Conservation (phyloP, 2,113 vertebrate genomes). For the Poecilia latipinna region DNA sequence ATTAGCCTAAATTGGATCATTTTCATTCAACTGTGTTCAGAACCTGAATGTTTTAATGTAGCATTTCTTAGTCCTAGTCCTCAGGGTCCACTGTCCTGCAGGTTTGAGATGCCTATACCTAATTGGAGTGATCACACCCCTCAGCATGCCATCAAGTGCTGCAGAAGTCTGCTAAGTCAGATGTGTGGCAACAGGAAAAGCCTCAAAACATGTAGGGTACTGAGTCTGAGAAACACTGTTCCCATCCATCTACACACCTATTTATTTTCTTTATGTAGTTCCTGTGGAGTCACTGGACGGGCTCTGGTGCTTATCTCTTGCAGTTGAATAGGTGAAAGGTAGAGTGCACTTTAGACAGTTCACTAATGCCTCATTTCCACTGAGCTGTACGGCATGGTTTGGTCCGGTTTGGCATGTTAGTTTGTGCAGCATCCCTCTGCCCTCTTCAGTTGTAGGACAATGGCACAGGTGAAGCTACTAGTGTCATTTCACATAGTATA, state of each 20-base stretch:
- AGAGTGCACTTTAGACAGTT: background rate
- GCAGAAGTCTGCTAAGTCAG: background rate
- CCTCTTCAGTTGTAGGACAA: no score
- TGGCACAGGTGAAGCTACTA: no score
- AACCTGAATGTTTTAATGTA: background rate
- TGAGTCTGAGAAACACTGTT: no score
- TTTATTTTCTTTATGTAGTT: background rate
- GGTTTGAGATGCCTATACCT: background rate
- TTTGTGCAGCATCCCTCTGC: no score
- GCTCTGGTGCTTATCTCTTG: no score
- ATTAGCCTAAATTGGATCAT: background rate
- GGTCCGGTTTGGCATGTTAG: no score
- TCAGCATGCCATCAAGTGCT: background rate
- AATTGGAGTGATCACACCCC: background rate
- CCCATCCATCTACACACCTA: background rate
- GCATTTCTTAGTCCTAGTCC: background rate
- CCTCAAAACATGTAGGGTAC: no score
- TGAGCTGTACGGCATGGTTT: no score
- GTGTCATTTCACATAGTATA: no score
- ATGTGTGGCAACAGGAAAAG: background rate
- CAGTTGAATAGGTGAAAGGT: background rate
- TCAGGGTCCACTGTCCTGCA: background rate
- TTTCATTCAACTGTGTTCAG: slow-evolving; percentile 11
- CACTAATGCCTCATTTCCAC: no score
- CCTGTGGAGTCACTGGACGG: no score